Base-by-base conservation (phyloP, 2,797 vertebrate species). In the Lutjanus argentimaculatus region DNA sequence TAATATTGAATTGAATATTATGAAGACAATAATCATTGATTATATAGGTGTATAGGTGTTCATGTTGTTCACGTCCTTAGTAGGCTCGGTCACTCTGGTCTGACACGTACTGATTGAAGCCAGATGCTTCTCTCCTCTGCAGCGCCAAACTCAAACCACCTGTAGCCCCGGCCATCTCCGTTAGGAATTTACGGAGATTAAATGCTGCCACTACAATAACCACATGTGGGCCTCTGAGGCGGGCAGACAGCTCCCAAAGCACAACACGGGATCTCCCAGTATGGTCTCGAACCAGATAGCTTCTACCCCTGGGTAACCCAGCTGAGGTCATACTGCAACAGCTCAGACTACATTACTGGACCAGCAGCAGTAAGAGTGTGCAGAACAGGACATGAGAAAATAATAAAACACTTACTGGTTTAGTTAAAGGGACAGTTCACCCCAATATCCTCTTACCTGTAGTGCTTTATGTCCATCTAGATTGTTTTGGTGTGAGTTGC, bases 61-160 rank as follows among this genome's bases (percentile, higher is more conserved):
- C 30, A 36, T 36, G 30, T 63, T 59, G 67, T 40, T 87, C 74
- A 77, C 51, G 62, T 85, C 76, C 77, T 76, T 58, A 68, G 65
- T 49, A 7, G 45, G 70, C 76, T 72, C 17, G 83, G 86, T 83
- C 88, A 84, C 88, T 82, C 11, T 4, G 5, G 72, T 80, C 66
- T 25, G 56, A 84, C 87, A 77, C 70, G 48, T 57, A 19, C 68
- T 92, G 90, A 95, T 92, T 87, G 78, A 92, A 93, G 81, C 93
- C 95, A 95, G 93, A 93, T 94, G 91, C 58, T 19, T 22, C 36
- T 25, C 75, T 82, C 84, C 75, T 55, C 72, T 14, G 55, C 83
- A 77, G 46, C 1, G 46, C 73, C 85, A 95, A 95, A 95, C 93
- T 91, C 88, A 94, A 95, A 95, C 90, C 95, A 95, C 94, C 93